Percentiles rank a stretch among this genome's conserved stretches.
These are phyloP conservation scores for Channallabes apus DNA, from an alignment of 2,797 vertebrate genomes.

Conservation along the genomic window DNA sequence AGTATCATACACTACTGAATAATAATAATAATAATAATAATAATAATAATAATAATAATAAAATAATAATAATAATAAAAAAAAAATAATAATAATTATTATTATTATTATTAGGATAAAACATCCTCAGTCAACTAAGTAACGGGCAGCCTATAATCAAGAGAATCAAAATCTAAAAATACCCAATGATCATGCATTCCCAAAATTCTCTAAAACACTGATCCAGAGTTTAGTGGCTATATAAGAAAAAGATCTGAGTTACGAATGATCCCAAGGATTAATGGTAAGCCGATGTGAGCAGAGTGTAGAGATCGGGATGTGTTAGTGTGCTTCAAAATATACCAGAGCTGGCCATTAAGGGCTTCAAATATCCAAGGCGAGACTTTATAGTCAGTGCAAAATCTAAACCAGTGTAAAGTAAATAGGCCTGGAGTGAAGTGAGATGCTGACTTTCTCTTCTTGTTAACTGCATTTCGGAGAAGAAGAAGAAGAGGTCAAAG, in stretches of 20 bases:
- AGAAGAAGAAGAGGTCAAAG: neutral
- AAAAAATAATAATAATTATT: neutral
- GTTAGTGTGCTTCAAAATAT: conserved; percentile 4
- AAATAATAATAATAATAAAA: too few species aligned
- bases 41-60: too few species aligned
- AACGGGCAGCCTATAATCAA: neutral
- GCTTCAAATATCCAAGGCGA: conserved; percentile 11
- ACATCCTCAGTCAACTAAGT: too few species aligned
- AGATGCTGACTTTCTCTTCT: neutral
- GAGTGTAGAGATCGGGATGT: conserved; percentile 1
- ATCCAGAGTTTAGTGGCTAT: neutral
- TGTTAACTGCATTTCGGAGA: neutral
- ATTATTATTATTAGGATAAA: too few species aligned
- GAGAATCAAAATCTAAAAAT: neutral
- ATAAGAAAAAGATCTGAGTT: conserved; percentile 12
- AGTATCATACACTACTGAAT: neutral
- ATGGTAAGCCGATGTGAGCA: neutral
- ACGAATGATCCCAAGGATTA: conserved; percentile 12
- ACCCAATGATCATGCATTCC: neutral
- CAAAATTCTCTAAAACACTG: neutral
- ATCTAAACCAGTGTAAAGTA: conserved; percentile 14
- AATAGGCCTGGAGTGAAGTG: neutral
- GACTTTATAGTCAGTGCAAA: conserved; percentile 5
- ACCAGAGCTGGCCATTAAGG: conserved; percentile 18
- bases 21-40: neutral